A percentile compares a stretch with the other conserved stretches of the same genome.
Evolutionary conservation across 2,797 vertebrate genomes (phyloP).

Genomic region (Peromyscus eremicus): DNA sequence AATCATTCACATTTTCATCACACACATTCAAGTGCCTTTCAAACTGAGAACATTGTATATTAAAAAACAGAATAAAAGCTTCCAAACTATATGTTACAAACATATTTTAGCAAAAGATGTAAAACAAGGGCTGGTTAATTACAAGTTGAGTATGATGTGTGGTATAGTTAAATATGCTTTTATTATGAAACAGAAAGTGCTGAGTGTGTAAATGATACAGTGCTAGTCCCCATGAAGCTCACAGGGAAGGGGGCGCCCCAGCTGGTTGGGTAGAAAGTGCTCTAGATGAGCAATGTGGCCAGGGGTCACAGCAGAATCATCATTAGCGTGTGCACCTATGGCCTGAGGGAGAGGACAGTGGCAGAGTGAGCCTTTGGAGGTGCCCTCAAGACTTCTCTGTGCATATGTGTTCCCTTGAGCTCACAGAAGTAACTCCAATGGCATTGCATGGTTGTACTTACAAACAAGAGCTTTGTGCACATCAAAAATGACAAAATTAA

Average conservation of each 20-base stretch:
- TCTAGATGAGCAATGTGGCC: background rate
- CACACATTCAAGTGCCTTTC: slow-evolving; percentile 49
- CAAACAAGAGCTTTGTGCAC: background rate
- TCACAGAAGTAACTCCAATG: background rate
- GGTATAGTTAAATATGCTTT: background rate
- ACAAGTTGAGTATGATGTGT: background rate
- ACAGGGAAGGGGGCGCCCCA: background rate
- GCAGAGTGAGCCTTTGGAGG: background rate
- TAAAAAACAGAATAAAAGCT: slow-evolving; percentile 17
- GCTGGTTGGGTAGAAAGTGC: background rate
- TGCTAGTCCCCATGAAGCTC: background rate
- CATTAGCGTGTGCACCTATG: background rate
- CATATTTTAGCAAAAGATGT: slow-evolving; percentile 32
- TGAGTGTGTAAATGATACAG: background rate
- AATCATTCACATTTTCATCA: slow-evolving; percentile 43
- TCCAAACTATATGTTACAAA: slow-evolving; percentile 4
- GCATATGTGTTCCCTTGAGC: slow-evolving; percentile 26
- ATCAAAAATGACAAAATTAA: background rate
- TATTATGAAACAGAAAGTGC: slow-evolving; percentile 27
- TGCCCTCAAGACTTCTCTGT: background rate
- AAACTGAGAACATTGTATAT: slow-evolving; percentile 53
- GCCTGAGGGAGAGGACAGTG: background rate
- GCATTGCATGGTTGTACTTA: background rate
- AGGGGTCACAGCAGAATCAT: background rate
- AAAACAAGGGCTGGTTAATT: slow-evolving; percentile 50